phyloP scores from a whole-genome alignment of 2,113 vertebrate species.

The Athene noctua region DNA sequence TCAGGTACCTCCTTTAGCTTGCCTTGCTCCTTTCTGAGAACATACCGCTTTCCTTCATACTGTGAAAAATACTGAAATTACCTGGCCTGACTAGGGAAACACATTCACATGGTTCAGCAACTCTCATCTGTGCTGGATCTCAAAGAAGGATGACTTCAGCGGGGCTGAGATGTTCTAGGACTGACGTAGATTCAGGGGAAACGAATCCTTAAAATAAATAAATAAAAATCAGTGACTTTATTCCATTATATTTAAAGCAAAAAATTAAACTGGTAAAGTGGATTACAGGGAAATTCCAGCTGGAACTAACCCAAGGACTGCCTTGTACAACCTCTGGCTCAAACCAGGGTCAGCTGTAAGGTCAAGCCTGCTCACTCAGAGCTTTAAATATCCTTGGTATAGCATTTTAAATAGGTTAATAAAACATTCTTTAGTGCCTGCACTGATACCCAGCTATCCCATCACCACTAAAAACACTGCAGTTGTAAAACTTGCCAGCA shows the following conservation, averaged over 20 bases:
- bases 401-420: not conserved
- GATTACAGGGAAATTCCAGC: not conserved
- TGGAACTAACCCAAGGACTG: not conserved
- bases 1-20: not conserved
- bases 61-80: not conserved
- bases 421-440: not conserved
- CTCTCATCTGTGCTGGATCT: not conserved
- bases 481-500: conserved; percentile 15
- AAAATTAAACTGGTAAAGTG: not conserved
- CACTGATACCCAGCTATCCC: not conserved
- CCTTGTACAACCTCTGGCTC: not conserved
- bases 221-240: not conserved
- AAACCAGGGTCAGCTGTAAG: not conserved
- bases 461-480: not conserved
- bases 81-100: not conserved
- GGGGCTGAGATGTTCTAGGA: not conserved
- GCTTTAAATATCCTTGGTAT: not conserved
- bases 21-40: not conserved
- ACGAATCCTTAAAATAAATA: not conserved
- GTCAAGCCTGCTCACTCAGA: not conserved
- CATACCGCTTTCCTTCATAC: not conserved
- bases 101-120: rapidly evolving
- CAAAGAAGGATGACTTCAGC: not conserved
- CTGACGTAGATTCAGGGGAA: not conserved
- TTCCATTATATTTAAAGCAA: not conserved